Base-by-base conservation (phyloP, 2,888 invertebrate species). In the Bellardia bayeri region DNA sequence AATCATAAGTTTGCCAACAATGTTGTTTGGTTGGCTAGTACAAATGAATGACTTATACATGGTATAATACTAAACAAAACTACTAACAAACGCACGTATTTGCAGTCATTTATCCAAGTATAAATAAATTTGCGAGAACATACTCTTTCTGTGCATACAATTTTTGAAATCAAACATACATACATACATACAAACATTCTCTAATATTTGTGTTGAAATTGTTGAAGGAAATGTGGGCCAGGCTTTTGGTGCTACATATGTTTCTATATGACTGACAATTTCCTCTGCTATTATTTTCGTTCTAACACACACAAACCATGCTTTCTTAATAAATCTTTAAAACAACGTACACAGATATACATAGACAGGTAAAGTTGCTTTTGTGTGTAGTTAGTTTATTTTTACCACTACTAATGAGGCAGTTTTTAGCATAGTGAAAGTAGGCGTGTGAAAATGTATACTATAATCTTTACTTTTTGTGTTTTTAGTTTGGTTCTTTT, bases 371-470 rank as follows among this genome's bases (percentile, higher is more conserved):
- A 14, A 61, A 54, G 4, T n/a, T n/a, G 37, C 33, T 4, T 33
- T 42, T 56, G 63, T 64, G 49, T 75, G 56, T 63, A 23, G 23
- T 23, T 61, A 56, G 37, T 51, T 58, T 68, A 49, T 42, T 69
- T 37, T 80, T 64, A 23, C 58, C 30, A 64, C 64, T 78, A 87
- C 87, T 87, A 87, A 87, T 87, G 87, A 87, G 87, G 74, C 79
- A 82, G 79, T 49, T 54, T 51, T 58, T 79, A 56, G 33, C 72
- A 61, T 75, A 87, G 87, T 85, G 87, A 87, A 87, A 87, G 87
- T 85, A 69, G 87, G 87, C 87, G 87, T 87, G 87, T 79, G 85
- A 87, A 87, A 71, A 82, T 63, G 14, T 81, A 54, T 87, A 68
- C 58, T 58, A 76, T 69, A 75, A 56, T 72, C 69, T 85, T 64